Evolutionary conservation across 2,797 vertebrate genomes (phyloP).

Genomic region (Remorina albescens): DNA sequence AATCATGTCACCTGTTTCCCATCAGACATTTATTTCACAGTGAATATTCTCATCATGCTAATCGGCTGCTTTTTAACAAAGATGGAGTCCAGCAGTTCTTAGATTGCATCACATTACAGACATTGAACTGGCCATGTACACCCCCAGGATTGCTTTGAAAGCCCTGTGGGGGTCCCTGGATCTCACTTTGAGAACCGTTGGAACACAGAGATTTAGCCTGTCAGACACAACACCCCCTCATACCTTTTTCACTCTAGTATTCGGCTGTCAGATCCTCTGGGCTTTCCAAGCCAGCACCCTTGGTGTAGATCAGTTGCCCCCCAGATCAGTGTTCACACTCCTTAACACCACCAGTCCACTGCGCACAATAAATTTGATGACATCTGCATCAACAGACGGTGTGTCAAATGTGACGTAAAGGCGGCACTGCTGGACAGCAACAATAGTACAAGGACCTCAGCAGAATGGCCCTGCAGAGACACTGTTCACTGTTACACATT

Average conservation of each 20-base stretch:
- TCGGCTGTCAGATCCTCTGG: constrained; percentile 84
- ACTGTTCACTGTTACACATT: background rate
- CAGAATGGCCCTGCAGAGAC: constrained; percentile 81
- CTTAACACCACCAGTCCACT: constrained; percentile 79
- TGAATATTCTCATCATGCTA: too few relatives aligned
- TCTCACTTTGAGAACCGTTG: too few relatives aligned
- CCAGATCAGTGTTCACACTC: constrained; percentile 73
- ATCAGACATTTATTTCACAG: too few relatives aligned
- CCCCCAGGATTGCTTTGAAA: too few relatives aligned
- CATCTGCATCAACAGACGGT: constrained; percentile 87
- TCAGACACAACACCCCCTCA: too few relatives aligned
- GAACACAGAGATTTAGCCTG: too few relatives aligned
- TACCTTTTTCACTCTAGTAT: constrained; percentile 87
- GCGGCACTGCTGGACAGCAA: constrained; percentile 80
- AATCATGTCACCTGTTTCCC: too few relatives aligned
- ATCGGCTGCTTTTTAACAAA: too few relatives aligned
- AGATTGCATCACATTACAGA: too few relatives aligned
- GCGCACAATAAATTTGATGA: constrained; percentile 77
- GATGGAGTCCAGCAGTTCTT: too few relatives aligned
- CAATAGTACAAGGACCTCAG: constrained; percentile 88
- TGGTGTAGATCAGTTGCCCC: constrained; percentile 89
- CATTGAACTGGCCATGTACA: too few relatives aligned
- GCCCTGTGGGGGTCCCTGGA: too few relatives aligned
- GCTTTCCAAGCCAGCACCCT: constrained; percentile 80
- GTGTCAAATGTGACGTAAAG: constrained; percentile 80